These are phyloP conservation scores for Ameiurus melas DNA, from an alignment of 2,113 vertebrate species.

Conservation along the genomic window DNA sequence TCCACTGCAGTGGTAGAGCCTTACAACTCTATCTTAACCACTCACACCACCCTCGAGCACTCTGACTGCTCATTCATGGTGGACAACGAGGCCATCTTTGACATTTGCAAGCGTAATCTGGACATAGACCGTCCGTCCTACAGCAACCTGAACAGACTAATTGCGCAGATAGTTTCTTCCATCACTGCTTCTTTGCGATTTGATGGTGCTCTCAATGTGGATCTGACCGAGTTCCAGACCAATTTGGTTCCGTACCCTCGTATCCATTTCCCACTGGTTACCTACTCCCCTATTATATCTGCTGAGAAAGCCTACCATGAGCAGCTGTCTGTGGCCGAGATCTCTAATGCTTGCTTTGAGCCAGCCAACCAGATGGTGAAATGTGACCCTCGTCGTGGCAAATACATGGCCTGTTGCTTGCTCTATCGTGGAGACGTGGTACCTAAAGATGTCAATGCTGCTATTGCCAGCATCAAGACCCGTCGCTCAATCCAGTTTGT, in stretches of 20 bases:
- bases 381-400: slow-evolving; percentile 81
- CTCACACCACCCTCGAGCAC: slow-evolving; percentile 39
- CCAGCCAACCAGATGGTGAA: slow-evolving; percentile 77
- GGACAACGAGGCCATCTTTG: slow-evolving; percentile 37
- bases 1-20: slow-evolving; percentile 69
- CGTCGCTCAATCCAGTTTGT: slow-evolving; percentile 39
- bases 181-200: slow-evolving; percentile 38
- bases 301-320: too few species aligned
- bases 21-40: slow-evolving; percentile 70
- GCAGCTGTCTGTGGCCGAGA: too few species aligned
- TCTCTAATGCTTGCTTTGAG: too few species aligned
- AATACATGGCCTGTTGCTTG: slow-evolving; percentile 74
- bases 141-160: slow-evolving; percentile 36
- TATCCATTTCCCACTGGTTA: slow-evolving; percentile 1
- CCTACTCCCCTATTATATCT: too few species aligned
- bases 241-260: slow-evolving; percentile 39
- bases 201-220: slow-evolving; percentile 31
- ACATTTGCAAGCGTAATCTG: slow-evolving; percentile 40
- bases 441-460: slow-evolving; percentile 36
- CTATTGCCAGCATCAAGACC: slow-evolving; percentile 41
- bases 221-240: slow-evolving; percentile 33
- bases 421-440: slow-evolving; percentile 36
- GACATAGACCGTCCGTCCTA: slow-evolving; percentile 35
- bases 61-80: slow-evolving; percentile 59
- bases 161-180: slow-evolving; percentile 37